Evolutionary conservation across 1,140 invertebrate genomes (phyloP).

Genomic region (Papilio polytes): DNA sequence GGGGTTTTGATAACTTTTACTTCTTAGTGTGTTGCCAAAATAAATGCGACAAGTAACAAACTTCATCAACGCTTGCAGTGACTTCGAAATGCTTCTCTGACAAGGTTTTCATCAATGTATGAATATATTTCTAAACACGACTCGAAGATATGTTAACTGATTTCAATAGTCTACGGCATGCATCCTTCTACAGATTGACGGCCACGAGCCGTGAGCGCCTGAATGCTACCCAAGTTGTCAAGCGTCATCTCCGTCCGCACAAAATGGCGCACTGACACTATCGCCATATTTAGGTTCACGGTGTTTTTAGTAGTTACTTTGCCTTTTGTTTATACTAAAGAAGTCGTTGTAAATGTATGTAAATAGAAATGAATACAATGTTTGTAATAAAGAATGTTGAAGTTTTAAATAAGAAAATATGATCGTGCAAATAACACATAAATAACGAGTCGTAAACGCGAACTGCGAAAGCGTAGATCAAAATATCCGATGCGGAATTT

Average conservation of each 20-base stretch:
- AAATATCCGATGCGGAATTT: conserved; percentile 39
- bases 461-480: conserved; percentile 28
- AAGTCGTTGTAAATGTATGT: neutral
- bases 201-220: neutral
- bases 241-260: neutral
- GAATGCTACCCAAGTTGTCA: neutral
- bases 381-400: neutral
- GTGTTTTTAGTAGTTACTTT: neutral
- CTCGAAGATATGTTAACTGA: neutral
- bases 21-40: neutral
- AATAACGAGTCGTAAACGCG: conserved; percentile 21
- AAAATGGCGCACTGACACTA: neutral
- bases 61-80: neutral
- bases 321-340: neutral
- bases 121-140: neutral
- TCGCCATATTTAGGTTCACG: neutral
- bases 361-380: conserved; percentile 15
- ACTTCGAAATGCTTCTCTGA: neutral
- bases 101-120: neutral
- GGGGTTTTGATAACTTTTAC: too few relatives aligned
- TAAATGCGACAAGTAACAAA: neutral
- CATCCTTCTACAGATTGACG: neutral
- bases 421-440: conserved; percentile 17
- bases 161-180: neutral
- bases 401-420: conserved; percentile 25